Conservation (phyloP, 2,888 invertebrate genomes). For the Dasypogon diadema region DNA sequence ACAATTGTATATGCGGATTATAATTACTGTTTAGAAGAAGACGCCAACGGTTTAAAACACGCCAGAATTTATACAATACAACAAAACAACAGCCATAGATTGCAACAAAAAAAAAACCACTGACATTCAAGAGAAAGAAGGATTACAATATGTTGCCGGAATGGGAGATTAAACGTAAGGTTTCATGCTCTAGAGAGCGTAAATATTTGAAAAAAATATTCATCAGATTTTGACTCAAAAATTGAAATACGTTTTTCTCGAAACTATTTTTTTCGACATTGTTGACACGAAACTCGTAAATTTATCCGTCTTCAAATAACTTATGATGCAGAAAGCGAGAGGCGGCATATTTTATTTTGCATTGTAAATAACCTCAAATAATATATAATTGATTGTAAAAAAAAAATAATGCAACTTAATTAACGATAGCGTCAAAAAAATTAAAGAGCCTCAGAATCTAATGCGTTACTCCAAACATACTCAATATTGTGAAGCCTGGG, state of each 20-base stretch:
- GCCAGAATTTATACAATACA: constrained; percentile 10
- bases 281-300: too few species aligned
- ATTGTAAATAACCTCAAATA: too few species aligned
- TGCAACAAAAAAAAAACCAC: constrained; percentile 3
- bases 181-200: too few species aligned
- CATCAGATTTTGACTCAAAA: neutral
- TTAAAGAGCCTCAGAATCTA: too few species aligned
- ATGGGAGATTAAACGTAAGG: constrained; percentile 6
- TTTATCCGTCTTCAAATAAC: too few species aligned
- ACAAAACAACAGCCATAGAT: neutral
- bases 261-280: constrained; percentile 1
- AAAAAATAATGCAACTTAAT: too few species aligned
- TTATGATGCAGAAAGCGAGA: too few species aligned
- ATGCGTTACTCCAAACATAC: too few species aligned
- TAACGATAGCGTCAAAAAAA: too few species aligned
- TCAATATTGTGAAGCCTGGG: too few species aligned
- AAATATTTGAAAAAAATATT: neutral
- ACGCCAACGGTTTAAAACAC: constrained; percentile 31
- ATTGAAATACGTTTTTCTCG: constrained; percentile 31
- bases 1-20: constrained; percentile 29
- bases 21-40: constrained; percentile 17
- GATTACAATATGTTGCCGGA: constrained; percentile 24
- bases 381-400: too few species aligned
- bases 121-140: neutral
- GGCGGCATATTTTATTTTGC: too few species aligned